Evolutionary conservation across 2,797 vertebrate genomes (phyloP), one percentile per base, ranked within the genome.

Genomic region (Galago senegalensis): DNA sequence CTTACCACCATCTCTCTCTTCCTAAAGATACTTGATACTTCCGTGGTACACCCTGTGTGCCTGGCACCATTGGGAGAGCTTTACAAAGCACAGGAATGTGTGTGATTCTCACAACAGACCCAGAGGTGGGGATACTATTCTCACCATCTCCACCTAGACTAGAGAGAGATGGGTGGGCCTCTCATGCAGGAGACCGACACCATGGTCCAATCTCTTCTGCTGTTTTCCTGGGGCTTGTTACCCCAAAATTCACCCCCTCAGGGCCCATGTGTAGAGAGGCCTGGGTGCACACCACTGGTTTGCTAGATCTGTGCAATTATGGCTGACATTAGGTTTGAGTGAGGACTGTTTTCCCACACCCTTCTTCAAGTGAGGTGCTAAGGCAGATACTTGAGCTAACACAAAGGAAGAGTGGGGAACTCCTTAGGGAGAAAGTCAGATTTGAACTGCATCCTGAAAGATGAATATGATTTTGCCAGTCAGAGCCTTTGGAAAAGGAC

Each of bases 381-480:
- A 89, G 85, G n/a, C 12, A 73, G 69, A 25, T 67, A 17, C 40
- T 82, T 3, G 7, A 82, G 20, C 2, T 77, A 58, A 65, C 29
- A 49, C 23, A 77, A 69, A 91, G 23, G 43, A 79, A 9, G 14
- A 84, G 37, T 85, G 29, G 25, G 53, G 46, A 91, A 82, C 43
- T 43, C 63, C 70, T 46, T 11, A 58, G 61, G 37, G 58, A 97
- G 43, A 49, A 89, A 60, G 46, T 75, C 18, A 89, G 58, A 72
- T 34, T 87, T 87, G 80, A 94, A 63, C 27, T 86, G 18, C 8
- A 34, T n/a, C 58, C 58, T 79, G 69, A 89, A 94, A 86, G 79
- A 77, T 29, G 12, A 88, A 40, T 58, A 11, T 63, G 7, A n/a
- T 86, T 82, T 91, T 95, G 70, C 53, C 11, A 86, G 17, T 75